A percentile compares a stretch with the other conserved stretches of the same genome.
Evolutionary conservation across 2,888 invertebrate species (phyloP).

Genomic region (Eupithecia tripunctaria): DNA sequence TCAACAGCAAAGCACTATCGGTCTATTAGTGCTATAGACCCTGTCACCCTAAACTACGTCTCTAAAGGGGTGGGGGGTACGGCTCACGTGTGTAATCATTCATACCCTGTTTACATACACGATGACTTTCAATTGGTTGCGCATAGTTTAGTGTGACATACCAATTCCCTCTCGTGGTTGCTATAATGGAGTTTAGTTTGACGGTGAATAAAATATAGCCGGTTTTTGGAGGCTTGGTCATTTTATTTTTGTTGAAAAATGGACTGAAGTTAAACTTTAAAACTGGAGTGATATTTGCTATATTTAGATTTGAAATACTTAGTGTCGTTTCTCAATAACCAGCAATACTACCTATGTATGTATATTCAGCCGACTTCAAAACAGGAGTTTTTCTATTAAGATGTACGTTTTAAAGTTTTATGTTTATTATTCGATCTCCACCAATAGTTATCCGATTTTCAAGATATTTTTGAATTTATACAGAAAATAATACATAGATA

Average conservation of each 20-base stretch:
- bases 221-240: neutral
- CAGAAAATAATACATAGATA: too few species aligned
- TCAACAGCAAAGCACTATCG: constrained; percentile 4
- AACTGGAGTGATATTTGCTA: neutral
- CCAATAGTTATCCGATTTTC: neutral
- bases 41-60: constrained; percentile 22
- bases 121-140: constrained; percentile 58
- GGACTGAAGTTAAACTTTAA: neutral
- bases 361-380: neutral
- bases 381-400: too few species aligned
- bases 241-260: neutral
- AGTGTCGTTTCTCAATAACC: neutral
- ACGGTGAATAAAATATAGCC: constrained; percentile 24
- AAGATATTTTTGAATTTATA: too few species aligned
- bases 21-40: constrained; percentile 8
- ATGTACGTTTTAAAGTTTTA: too few species aligned
- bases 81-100: constrained; percentile 60
- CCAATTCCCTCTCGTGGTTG: constrained; percentile 41
- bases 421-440: neutral
- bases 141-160: constrained; percentile 48
- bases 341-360: neutral
- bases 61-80: constrained; percentile 38
- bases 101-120: constrained; percentile 59
- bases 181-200: constrained; percentile 31
- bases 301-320: neutral